Evolutionary conservation across 2,888 invertebrate genomes (phyloP), one percentile per base, ranked within the genome.

Genomic region (Nineta flava): DNA sequence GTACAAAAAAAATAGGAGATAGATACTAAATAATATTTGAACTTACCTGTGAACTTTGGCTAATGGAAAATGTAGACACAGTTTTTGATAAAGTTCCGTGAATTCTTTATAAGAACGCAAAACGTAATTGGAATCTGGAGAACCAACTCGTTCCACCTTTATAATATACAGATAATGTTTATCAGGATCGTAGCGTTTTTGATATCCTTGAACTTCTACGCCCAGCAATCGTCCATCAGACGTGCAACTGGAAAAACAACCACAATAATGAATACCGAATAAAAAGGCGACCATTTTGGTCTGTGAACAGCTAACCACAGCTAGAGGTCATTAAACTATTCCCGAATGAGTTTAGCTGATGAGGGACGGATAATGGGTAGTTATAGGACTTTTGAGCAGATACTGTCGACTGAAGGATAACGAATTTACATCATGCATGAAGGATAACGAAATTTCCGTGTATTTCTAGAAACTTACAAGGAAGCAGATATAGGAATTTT

Each of bases 51-150:
- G 83, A 57, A 93, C 79, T 64, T 87, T 88, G 12, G 92, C 87
- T 56, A 94, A 72, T 0, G 95, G 94, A 72, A 92, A 96, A 65
- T 87, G 83, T 56, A 87, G 72, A 62, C 91, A 88, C 45, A 99
- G 72, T 70, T 96, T 96, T 66, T 91, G 87, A 65, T 96, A 90
- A 51, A 99, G 81, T 68, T 99, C 99, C 12, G 87, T 85, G 68
- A 97, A 96, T 71, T 99, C 97, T 59, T 92, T 88, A 69, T 94
- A 99, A 0, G 93, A 88, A 52, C 99, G 81, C 65, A 94, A 92
- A 48, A 99, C 75, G 61, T 86, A 86, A 55, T 86, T 81, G 1
- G 90, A 84, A 63, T 91, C 88, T n/a, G 80, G 77, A 63, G 91
- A 87, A 45, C 81, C 81, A 57, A 85, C 86, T 49, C 96, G 73